Percentiles rank a stretch among this genome's conserved stretches.
Evolutionary conservation across 2,888 invertebrate species (phyloP).

Genomic region (Caenorhabditis angaria): DNA sequence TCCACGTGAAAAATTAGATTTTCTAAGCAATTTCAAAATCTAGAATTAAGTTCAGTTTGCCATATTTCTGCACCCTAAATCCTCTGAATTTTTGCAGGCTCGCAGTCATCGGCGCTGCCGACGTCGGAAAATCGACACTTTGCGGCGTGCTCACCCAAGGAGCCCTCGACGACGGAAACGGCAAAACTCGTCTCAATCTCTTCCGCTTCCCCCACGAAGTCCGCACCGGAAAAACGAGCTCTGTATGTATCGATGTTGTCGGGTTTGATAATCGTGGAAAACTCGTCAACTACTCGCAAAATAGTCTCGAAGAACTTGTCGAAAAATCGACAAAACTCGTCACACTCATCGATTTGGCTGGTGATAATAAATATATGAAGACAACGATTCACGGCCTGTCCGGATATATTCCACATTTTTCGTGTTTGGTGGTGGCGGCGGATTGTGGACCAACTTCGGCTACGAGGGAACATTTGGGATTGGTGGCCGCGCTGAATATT

Average conservation of each 20-base stretch:
- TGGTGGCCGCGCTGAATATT: conserved; percentile 77
- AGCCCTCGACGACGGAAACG: conserved; percentile 87
- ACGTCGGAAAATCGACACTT: conserved; percentile 87
- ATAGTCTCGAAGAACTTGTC: conserved; percentile 81
- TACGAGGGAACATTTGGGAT: conserved; percentile 89
- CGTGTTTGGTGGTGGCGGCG: conserved; percentile 82
- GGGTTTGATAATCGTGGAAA: conserved; percentile 82
- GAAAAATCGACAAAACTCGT: conserved; percentile 90
- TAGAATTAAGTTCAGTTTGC: neutral
- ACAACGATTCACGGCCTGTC: conserved; percentile 90
- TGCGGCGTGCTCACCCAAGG: conserved; percentile 95
- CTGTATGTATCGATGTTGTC: conserved; percentile 85
- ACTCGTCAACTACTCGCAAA: conserved; percentile 64
- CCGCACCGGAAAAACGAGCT: conserved; percentile 91
- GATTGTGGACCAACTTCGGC: conserved; percentile 77
- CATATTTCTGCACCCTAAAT: neutral
- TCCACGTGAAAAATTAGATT: too few species aligned
- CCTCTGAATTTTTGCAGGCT: conserved; percentile 76
- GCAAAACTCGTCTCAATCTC: conserved; percentile 92
- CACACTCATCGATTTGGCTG: conserved; percentile 93
- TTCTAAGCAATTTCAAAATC: neutral
- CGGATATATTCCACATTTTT: conserved; percentile 72
- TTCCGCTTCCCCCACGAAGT: conserved; percentile 92
- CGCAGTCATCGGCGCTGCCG: conserved; percentile 92
- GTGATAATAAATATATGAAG: conserved; percentile 91